Base-by-base conservation (phyloP, 2,888 invertebrate species). In the Drosophila maculinotata region DNA sequence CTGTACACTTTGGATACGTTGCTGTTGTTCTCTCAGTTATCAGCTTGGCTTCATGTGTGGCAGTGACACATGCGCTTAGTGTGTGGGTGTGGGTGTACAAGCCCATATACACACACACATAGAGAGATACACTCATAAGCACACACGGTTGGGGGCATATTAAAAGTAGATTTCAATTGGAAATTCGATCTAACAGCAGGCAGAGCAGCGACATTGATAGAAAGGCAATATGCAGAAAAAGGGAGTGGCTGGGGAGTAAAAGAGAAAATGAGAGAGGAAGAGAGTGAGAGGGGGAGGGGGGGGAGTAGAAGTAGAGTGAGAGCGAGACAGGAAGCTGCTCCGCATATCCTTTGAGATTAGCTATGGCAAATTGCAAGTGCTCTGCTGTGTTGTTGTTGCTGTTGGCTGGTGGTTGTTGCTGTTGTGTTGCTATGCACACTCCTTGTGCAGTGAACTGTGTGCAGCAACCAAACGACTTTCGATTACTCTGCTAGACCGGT, bases 121-220 rank as follows among this genome's bases (percentile, higher is more conserved):
- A 39, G 5, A 36, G 14, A 60, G n/a, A 53, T 12, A 39, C 14
- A 48, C 15, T 42, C 17, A 26, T 30, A 45, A n/a, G 23, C 30
- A 33, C 20, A 35, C 52, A 38, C 57, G 58, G 53, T 76, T 52
- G 59, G 80, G 72, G 76, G 63, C 56, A 81, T 68, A 81, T 81
- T 85, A 85, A 81, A 75, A 85, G 72, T 58, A 82, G 79, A 87
- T 85, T 81, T 85, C 79, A 81, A 85, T 81, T 87, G 72, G 63
- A 84, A 81, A 64, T 81, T 75, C 57, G 47, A 85, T 81, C 60
- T 70, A 59, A 39, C 33, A 42, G 47, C 53, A 64, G 30, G 52
- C 62, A 60, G 53, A 31, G 12, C 30, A 48, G 54, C 41, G 60
- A 58, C 76, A 68, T 71, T 66, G 72, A 68, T 35, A 63, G 68